Conservation (phyloP, 2,113 vertebrate species). For the Rallus limicola region DNA sequence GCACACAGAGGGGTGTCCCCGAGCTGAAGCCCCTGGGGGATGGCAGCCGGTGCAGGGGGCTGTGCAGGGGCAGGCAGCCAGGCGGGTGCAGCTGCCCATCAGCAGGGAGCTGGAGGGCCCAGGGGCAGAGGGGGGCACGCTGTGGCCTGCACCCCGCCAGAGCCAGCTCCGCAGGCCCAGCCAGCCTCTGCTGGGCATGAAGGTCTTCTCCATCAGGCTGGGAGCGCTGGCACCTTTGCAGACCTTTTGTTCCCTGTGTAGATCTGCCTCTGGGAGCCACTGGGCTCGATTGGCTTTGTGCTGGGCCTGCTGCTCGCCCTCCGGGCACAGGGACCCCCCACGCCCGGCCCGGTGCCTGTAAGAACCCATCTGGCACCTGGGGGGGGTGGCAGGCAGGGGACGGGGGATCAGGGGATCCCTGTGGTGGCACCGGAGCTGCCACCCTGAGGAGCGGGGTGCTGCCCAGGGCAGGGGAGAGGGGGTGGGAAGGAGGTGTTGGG, state of each 20-base stretch:
- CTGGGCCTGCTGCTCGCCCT: too few species aligned
- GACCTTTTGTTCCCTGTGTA: conserved; percentile 25
- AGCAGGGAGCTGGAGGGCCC: rapidly evolving
- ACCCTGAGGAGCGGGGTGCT: rapidly evolving
- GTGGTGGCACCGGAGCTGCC: rapidly evolving
- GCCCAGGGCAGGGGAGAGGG: background rate
- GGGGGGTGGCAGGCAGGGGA: background rate
- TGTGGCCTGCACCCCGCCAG: rapidly evolving
- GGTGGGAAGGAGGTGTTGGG: background rate
- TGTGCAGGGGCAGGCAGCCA: background rate
- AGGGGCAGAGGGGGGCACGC: rapidly evolving
- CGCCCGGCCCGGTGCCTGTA: rapidly evolving
- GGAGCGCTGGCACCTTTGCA: background rate
- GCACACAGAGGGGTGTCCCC: background rate
- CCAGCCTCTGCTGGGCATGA: background rate
- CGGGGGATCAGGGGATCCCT: background rate
- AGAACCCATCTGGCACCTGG: rapidly evolving
- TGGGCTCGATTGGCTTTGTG: too few species aligned
- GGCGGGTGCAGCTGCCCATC: background rate
- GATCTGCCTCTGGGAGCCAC: background rate
- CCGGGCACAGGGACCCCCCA: rapidly evolving
- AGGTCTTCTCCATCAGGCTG: background rate
- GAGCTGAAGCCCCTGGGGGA: background rate
- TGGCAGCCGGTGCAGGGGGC: background rate
- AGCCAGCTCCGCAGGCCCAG: rapidly evolving